Base-by-base conservation (phyloP, 2,797 vertebrate species). In the Nyctalus aviator region DNA sequence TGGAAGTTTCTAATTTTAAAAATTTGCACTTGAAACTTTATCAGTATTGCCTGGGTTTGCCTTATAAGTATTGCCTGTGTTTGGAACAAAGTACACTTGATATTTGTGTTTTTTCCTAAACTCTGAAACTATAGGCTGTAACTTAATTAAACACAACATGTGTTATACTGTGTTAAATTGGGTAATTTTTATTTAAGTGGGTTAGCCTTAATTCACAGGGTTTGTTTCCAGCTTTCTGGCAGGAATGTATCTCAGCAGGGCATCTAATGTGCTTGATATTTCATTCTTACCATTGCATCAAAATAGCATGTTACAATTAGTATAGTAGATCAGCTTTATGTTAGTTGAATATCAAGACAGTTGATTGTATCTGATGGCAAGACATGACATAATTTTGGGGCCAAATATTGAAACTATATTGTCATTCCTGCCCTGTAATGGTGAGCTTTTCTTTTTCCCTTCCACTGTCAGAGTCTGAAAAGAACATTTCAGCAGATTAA, bases 131-230 rank as follows among this genome's bases (percentile, higher is more conserved):
- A 53, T 18, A 82, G 64, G 25, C 59, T 88, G 69, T 48, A 59
- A 59, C 25, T 68, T 88, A 90, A 71, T 95, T 79, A 95, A 90
- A 66, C 75, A 27, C 86, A 93, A 46, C 3, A 78, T n/a, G 8
- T n/a, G 8, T 62, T 69, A 82, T 23, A 81, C 11, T 62, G 8
- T 73, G 75, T 76, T 85, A 88, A 88, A 84, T 46, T 78, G n/a
- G 8, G 8, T 32, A 85, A 55, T 75, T 93, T 93, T 94, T 62
- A 84, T 66, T 84, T 83, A 88, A 90, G 30, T 75, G 53, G 5
- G 3, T 82, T 94, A 44, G 27, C 9, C 7, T 37, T 30, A 79
- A 84, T 79, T 69, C 30, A 35, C 12, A 5, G 2, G 3, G 3
- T 10, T 84, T 62, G n/a, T 68, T 14, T 69, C 37, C 12, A 62